Conservation (phyloP, 1,140 invertebrate species). For the Yoshiicerus persimilis region DNA sequence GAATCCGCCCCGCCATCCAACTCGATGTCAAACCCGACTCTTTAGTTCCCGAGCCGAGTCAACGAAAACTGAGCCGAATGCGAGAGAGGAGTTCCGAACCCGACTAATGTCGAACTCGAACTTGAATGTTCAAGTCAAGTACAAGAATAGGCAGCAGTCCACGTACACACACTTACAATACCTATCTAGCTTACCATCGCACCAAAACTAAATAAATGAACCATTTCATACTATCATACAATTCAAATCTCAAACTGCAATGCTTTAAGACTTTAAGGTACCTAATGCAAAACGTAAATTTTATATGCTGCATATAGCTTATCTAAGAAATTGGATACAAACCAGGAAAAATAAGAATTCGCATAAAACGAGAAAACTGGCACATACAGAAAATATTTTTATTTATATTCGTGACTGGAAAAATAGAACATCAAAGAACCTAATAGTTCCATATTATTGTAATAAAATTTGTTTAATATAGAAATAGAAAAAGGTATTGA, state of each 20-base stretch:
- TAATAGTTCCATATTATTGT: neutral
- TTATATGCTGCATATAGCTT: neutral
- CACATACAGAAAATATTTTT: neutral
- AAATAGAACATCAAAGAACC: neutral
- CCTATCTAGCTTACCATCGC: neutral
- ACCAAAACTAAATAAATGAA: too few species aligned
- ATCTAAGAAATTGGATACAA: neutral
- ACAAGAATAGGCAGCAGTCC: neutral
- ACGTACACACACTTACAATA: neutral
- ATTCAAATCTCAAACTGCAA: neutral
- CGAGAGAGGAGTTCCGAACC: neutral
- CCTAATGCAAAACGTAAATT: too few species aligned
- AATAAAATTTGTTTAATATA: neutral
- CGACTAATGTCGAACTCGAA: neutral
- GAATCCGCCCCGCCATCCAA: neutral
- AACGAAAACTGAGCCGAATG: neutral
- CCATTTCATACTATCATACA: neutral
- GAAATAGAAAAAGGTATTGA: neutral
- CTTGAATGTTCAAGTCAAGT: neutral
- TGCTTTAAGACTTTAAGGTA: too few species aligned
- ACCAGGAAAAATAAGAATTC: neutral
- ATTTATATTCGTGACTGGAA: neutral
- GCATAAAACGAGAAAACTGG: neutral
- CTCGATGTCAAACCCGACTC: neutral
- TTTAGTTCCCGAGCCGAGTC: neutral